Conservation (phyloP, 2,888 invertebrate species). For the Chironomus riparius region DNA sequence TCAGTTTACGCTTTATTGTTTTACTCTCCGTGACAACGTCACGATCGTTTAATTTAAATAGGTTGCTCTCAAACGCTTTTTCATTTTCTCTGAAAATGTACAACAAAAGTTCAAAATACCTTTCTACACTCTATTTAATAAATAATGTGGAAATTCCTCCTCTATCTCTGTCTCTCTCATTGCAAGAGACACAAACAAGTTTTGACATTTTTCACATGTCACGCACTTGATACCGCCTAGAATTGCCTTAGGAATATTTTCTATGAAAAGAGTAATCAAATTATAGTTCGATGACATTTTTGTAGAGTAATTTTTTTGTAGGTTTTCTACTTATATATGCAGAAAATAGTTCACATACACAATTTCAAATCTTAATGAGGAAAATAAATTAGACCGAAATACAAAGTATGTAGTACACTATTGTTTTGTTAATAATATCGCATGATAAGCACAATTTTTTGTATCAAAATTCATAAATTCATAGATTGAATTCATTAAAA, state of each 20-base stretch:
- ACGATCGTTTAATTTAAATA: background rate
- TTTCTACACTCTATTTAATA: background rate
- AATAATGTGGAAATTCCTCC: background rate
- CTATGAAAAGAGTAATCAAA: background rate
- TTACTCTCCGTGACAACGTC: background rate
- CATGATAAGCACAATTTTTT: no score
- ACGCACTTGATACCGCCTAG: background rate
- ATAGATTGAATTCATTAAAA: no score
- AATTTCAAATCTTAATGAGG: no score
- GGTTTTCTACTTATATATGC: background rate
- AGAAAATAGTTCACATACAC: background rate
- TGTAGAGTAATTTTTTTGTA: background rate
- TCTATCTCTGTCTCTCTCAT: background rate
- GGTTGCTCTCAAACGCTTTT: background rate
- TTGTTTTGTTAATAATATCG: no score
- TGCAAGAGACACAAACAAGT: background rate
- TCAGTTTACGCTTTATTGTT: background rate
- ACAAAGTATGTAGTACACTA: no score
- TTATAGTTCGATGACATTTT: background rate
- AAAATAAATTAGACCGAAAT: no score
- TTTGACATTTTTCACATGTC: background rate
- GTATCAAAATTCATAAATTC: no score
- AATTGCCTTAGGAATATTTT: background rate
- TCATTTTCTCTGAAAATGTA: background rate
- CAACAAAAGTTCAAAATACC: background rate